Evolutionary conservation across 92 coral and sea anemone species (phyloP).

Genomic region (Epizoanthus rinbou): DNA sequence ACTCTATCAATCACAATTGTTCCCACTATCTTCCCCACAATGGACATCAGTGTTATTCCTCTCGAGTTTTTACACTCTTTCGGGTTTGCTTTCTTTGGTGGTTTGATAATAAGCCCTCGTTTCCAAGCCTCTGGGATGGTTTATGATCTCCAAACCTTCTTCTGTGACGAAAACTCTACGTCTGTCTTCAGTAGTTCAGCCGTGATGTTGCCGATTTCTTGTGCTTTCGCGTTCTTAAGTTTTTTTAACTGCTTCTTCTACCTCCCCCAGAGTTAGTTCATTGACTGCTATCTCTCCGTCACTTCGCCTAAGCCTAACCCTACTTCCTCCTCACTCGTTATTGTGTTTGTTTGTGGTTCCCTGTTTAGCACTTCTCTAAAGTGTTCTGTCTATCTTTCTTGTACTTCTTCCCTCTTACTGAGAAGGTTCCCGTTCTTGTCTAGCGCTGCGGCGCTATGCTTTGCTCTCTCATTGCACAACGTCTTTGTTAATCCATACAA

Average conservation of each 20-base stretch:
- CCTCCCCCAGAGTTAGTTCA: conserved; percentile 1
- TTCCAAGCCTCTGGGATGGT: conserved; percentile 6
- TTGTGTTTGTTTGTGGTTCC: background rate
- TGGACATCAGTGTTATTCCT: conserved; percentile 40
- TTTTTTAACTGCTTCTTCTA: background rate
- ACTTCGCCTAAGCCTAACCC: no score
- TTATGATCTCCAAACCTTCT: background rate
- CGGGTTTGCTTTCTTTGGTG: conserved; percentile 51
- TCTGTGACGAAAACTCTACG: background rate
- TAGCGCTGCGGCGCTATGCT: conserved; percentile 15
- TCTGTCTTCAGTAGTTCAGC: background rate
- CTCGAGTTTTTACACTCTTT: conserved; percentile 49
- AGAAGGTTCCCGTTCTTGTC: no score
- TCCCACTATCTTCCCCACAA: conserved; percentile 51
- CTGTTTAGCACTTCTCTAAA: background rate
- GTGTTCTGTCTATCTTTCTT: conserved; percentile 30
- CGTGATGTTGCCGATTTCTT: background rate
- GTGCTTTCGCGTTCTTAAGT: background rate
- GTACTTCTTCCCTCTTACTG: conserved; percentile 29
- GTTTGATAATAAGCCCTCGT: background rate
- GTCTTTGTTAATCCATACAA: conserved; percentile 13
- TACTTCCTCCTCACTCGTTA: conserved; percentile 5
- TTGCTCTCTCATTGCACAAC: conserved; percentile 28
- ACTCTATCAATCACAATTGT: conserved; percentile 41
- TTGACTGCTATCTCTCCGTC: conserved; percentile 2